phyloP scores from a whole-genome alignment of 2,888 invertebrate species.

The Drosophila austrosaltans region DNA sequence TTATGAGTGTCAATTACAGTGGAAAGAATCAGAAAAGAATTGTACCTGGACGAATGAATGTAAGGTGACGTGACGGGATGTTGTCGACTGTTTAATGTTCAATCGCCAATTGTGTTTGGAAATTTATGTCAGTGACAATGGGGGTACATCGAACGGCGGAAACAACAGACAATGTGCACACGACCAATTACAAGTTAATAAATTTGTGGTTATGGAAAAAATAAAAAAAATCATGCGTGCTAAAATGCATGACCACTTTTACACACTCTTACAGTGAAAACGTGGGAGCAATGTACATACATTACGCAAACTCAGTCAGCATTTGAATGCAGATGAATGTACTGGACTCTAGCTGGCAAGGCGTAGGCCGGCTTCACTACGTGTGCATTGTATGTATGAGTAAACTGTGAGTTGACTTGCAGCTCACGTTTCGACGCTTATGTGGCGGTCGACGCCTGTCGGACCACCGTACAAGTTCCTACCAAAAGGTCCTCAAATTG shows the following conservation, averaged over 20 bases:
- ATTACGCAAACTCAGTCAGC: constrained; percentile 47
- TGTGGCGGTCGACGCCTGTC: constrained; percentile 71
- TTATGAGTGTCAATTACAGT: constrained; percentile 79
- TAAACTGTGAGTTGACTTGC: constrained; percentile 42
- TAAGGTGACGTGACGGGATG: constrained; percentile 81
- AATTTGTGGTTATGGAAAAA: constrained; percentile 64
- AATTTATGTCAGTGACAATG: constrained; percentile 71
- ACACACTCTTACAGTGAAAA: constrained; percentile 37
- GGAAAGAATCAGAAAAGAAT: constrained; percentile 66
- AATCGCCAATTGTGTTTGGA: constrained; percentile 78
- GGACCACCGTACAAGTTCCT: constrained; percentile 65
- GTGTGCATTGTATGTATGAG: neutral
- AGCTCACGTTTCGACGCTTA: constrained; percentile 60
- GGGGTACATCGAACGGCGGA: constrained; percentile 47
- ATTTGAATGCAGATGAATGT: constrained; percentile 67
- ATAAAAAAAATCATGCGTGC: constrained; percentile 60
- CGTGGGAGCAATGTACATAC: constrained; percentile 1
- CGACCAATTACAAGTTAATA: constrained; percentile 73
- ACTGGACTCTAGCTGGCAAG: constrained; percentile 31
- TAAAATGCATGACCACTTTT: constrained; percentile 56
- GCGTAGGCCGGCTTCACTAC: neutral
- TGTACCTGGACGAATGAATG: constrained; percentile 50
- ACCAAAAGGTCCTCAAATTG: too few species aligned
- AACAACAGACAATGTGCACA: constrained; percentile 65
- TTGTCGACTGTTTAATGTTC: constrained; percentile 78